Evolutionary conservation across 1,140 invertebrate species (phyloP).

Genomic region (Leptinotarsa lineolata): DNA sequence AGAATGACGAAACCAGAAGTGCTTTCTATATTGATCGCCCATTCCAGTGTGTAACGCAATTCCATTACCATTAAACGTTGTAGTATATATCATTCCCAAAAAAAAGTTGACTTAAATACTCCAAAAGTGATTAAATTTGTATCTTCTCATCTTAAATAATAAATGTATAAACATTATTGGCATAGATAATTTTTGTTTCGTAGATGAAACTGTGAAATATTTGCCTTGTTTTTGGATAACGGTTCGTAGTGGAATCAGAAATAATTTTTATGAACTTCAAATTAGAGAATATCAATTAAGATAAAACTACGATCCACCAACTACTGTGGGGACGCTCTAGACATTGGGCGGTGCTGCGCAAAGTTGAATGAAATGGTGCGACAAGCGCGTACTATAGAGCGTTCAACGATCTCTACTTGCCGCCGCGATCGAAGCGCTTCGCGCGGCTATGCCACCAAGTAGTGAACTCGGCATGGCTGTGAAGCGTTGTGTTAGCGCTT

Average conservation of each 20-base stretch:
- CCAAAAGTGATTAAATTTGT: background rate
- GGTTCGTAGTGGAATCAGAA: too few relatives aligned
- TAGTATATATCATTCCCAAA: too few relatives aligned
- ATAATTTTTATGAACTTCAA: background rate
- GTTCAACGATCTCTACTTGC: constrained; percentile 48
- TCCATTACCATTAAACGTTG: too few relatives aligned
- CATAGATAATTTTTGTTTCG: too few relatives aligned
- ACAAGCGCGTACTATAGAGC: constrained; percentile 46
- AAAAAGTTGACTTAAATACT: background rate
- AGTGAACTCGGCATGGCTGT: constrained; percentile 40
- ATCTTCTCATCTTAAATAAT: background rate
- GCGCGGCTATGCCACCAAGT: constrained; percentile 44
- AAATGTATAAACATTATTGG: too few relatives aligned
- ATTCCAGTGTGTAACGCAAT: constrained; percentile 13
- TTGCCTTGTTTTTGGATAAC: too few relatives aligned
- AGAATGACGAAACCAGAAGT: constrained; percentile 27
- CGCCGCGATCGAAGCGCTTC: constrained; percentile 42
- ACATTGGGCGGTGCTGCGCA: constrained; percentile 49
- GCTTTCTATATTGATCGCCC: constrained; percentile 34
- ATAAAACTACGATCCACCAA: constrained; percentile 10
- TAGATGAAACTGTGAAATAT: too few relatives aligned
- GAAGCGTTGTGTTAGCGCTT: constrained; percentile 38
- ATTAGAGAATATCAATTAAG: constrained; percentile 3
- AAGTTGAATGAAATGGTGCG: constrained; percentile 48
- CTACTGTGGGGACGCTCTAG: constrained; percentile 32